phyloP scores from a whole-genome alignment of 2,888 invertebrate genomes.

The Brenthis hecate region DNA sequence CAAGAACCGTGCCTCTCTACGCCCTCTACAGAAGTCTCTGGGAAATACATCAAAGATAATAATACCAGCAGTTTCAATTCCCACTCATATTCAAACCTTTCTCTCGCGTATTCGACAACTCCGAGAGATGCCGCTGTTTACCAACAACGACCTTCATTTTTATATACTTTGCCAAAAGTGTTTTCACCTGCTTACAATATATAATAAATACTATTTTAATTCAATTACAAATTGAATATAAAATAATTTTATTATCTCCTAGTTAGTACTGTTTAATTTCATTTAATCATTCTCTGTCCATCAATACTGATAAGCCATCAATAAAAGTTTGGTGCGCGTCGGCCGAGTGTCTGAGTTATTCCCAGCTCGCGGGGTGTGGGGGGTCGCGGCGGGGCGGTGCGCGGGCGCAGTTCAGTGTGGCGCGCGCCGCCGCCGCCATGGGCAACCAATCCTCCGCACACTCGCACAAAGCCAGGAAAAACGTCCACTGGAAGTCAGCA shows the following conservation, averaged over 20 bases:
- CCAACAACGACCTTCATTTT: neutral
- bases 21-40: neutral
- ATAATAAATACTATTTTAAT: neutral
- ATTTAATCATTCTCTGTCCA: constrained; percentile 30
- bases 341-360: constrained; percentile 69
- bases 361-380: constrained; percentile 58
- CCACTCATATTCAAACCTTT: neutral
- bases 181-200: neutral
- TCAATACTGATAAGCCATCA: constrained; percentile 59
- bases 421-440: constrained; percentile 80
- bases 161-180: neutral
- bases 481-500: constrained; percentile 93
- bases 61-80: neutral
- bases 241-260: neutral
- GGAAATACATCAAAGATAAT: neutral
- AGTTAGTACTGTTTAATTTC: neutral
- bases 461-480: constrained; percentile 85
- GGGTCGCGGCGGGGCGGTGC: constrained; percentile 51
- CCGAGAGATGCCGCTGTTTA: constrained; percentile 9
- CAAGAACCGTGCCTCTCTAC: neutral
- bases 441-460: constrained; percentile 79
- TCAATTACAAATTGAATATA: neutral
- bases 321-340: constrained; percentile 63
- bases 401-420: constrained; percentile 69
- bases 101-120: neutral